Percentiles rank a stretch among this genome's conserved stretches.
These are phyloP conservation scores for Agonopterix subpropinquella DNA, from an alignment of 2,888 invertebrate genomes.

Conservation along the genomic window DNA sequence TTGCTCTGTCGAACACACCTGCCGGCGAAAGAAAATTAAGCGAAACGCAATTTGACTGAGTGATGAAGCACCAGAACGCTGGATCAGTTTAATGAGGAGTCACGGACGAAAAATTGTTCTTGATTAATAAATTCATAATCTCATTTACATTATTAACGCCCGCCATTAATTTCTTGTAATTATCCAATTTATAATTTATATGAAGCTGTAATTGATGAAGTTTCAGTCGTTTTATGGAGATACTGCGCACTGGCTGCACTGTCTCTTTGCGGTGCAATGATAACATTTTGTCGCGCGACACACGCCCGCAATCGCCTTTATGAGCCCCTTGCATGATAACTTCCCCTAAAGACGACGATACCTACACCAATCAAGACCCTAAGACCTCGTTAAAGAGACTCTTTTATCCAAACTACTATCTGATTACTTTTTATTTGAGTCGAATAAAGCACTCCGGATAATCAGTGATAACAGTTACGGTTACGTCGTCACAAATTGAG, in stretches of 20 bases:
- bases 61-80: slow-evolving; percentile 65
- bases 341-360: slow-evolving; percentile 45
- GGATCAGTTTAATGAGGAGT: slow-evolving; percentile 72
- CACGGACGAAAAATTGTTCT: slow-evolving; percentile 64
- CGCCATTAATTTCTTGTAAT: slow-evolving; percentile 37
- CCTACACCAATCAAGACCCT: slow-evolving; percentile 44
- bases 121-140: slow-evolving; percentile 55
- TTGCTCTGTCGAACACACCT: slow-evolving; percentile 76
- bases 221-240: neutral
- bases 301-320: slow-evolving; percentile 49
- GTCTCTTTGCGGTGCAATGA: slow-evolving; percentile 31
- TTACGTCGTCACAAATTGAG: slow-evolving; percentile 19
- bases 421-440: slow-evolving; percentile 55
- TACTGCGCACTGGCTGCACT: slow-evolving; percentile 15
- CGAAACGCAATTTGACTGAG: slow-evolving; percentile 75
- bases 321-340: slow-evolving; percentile 57
- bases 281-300: slow-evolving; percentile 40
- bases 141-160: slow-evolving; percentile 45
- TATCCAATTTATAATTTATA: slow-evolving; percentile 32
- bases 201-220: slow-evolving; percentile 17
- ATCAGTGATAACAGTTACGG: slow-evolving; percentile 48
- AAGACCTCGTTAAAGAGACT: slow-evolving; percentile 50
- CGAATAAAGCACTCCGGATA: slow-evolving; percentile 50
- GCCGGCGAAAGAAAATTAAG: slow-evolving; percentile 74
- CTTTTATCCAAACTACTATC: slow-evolving; percentile 58